These are phyloP conservation scores for Meandrina meandrites DNA, from an alignment of 92 coral and sea anemone genomes.

Conservation along the genomic window DNA sequence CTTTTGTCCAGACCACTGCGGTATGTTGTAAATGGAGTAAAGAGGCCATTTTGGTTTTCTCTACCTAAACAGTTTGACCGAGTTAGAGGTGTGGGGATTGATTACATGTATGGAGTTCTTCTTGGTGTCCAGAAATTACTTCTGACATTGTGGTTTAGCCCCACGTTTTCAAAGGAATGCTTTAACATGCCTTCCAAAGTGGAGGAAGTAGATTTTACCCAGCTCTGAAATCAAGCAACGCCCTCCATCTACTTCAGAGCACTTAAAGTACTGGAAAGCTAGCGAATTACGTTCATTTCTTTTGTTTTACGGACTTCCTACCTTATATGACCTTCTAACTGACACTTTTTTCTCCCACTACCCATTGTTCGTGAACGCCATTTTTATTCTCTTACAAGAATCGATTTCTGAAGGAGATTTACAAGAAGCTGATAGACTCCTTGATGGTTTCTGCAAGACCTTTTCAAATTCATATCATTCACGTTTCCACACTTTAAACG, in stretches of 20 bases:
- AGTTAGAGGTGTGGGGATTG: slow-evolving; percentile 59
- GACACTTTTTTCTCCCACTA: slow-evolving; percentile 48
- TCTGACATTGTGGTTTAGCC: slow-evolving; percentile 56
- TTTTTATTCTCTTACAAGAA: slow-evolving; percentile 51
- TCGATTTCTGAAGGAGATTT: slow-evolving; percentile 49
- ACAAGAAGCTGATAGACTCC: slow-evolving; percentile 34
- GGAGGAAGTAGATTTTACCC: slow-evolving; percentile 45
- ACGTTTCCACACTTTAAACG: slow-evolving; percentile 39
- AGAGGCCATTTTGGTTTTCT: slow-evolving; percentile 51
- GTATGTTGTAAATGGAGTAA: slow-evolving; percentile 46
- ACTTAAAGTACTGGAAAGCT: no score
- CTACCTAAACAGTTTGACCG: slow-evolving; percentile 30
- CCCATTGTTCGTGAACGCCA: slow-evolving; percentile 46
- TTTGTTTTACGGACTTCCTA: slow-evolving; percentile 54
- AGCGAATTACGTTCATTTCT: slow-evolving; percentile 66
- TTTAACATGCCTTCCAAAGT: slow-evolving; percentile 37
- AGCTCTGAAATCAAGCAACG: slow-evolving; percentile 47
- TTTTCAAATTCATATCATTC: slow-evolving; percentile 32
- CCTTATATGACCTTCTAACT: slow-evolving; percentile 58
- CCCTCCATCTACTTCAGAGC: slow-evolving; percentile 16
- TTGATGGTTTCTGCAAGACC: slow-evolving; percentile 29
- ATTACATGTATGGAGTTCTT: slow-evolving; percentile 72
- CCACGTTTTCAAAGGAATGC: slow-evolving; percentile 13
- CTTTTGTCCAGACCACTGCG: no score
- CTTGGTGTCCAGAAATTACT: slow-evolving; percentile 65